Evolutionary conservation across 2,113 vertebrate species (phyloP).

Genomic region (Dicerorhinus sumatrensis): DNA sequence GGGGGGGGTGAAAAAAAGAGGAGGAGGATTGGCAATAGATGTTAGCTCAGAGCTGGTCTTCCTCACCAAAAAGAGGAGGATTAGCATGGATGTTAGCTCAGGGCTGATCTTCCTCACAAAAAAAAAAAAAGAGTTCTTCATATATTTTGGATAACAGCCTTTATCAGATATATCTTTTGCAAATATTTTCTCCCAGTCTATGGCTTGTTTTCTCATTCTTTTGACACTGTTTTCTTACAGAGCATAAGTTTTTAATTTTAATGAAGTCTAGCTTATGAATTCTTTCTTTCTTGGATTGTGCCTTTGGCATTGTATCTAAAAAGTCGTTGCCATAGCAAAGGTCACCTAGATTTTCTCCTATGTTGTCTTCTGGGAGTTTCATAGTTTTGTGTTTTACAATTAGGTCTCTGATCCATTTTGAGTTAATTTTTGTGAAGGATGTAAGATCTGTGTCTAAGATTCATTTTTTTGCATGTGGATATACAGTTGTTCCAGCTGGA

Average conservation of each 20-base stretch:
- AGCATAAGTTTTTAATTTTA: neutral
- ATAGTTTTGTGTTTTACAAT: neutral
- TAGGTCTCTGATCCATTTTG: neutral
- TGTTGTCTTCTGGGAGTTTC: neutral
- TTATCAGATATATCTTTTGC: neutral
- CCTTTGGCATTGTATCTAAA: neutral
- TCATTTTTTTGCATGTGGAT: neutral
- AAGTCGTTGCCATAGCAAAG: neutral
- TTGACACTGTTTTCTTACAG: neutral
- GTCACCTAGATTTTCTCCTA: neutral
- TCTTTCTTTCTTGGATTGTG: neutral
- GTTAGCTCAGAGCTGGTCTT: no score
- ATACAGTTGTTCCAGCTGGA: neutral
- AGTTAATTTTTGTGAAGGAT: neutral
- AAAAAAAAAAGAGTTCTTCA: neutral
- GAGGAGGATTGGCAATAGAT: no score
- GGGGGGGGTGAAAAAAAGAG: no score
- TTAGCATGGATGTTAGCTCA: no score
- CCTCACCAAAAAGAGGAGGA: no score
- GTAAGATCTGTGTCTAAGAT: neutral
- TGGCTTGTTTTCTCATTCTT: neutral
- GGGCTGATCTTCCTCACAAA: no score
- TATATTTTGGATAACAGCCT: neutral
- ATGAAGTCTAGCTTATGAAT: neutral
- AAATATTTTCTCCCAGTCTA: neutral